Evolutionary conservation across 2,113 vertebrate genomes (phyloP), one percentile per base, ranked within the genome.

Genomic region (Colinus virginianus): DNA sequence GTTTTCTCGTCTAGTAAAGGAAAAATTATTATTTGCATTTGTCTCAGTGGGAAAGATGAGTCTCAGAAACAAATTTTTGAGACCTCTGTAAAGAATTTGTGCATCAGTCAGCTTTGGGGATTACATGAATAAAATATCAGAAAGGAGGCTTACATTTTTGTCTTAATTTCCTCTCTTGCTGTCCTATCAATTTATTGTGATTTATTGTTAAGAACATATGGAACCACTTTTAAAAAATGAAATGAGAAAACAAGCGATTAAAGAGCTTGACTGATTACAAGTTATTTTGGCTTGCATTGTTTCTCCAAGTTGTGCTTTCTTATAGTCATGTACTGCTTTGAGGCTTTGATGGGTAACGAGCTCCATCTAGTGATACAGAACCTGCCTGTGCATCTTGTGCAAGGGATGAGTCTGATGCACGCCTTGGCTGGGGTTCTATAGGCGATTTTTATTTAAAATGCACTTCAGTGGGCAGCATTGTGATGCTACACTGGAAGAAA

Each of bases 331-430:
- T 18, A 15, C 17, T 1, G 2, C 43, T 28, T 75, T 8, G 38
- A 17, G 4, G 56, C 68, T 91, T 69, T 28, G 22, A 59, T 49
- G 17, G 88, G 67, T 55, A 46, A 38, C 19, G 96, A 93, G 96
- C 96, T 89, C 97, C 96, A 94, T 82, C 97, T 97, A 96, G 96
- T 79, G 95, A 64, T 72, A 15, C 48, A 1, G 28, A 2, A 3
- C 26, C 32, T 2, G 3, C 3, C 16, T 25, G 51, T 0, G 0
- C 55, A 2, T 0, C 34, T n/a, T 25, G 6, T 6, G 48, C 2
- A 9, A 18, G 36, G n/a, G 11, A 15, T 1, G 1, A 62, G 46
- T 19, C 14, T 14, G 23, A 2, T 11, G 36, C n/a, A 2, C 3
- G 5, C 6, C 14, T 26, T 19, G 55, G 4, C 68, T 75, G 45